Evolutionary conservation across 2,888 invertebrate genomes (phyloP), one percentile per base, ranked within the genome.

Genomic region (Corythucha ciliata): DNA sequence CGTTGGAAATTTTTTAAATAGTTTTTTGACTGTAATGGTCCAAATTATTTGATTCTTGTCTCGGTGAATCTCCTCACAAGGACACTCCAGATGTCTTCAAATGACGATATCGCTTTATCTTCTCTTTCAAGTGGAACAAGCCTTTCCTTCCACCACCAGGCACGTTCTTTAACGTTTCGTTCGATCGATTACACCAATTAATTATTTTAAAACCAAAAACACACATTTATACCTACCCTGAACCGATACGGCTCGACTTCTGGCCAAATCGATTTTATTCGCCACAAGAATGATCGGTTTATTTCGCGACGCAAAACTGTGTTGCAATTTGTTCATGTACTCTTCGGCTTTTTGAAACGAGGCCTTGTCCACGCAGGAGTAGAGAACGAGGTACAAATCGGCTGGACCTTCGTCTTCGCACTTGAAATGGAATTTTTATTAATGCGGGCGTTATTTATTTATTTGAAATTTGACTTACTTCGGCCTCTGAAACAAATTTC

Each of bases 201-300:
- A 29, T 29, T 10, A 8, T 29, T 10, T 29, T 10, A 29, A 29
- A 29, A 29, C n/a, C n/a, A 10, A 29, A 29, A 29, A n/a, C 8
- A 29, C 8, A 10, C 29, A n/a, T 10, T 10, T 21, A 18, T 18
- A 39, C 65, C 69, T 70, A 93, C 93, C 93, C 78, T 93, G 91
- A 22, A 83, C 80, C 6, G 87, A 84, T 40, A 94, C 87, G 22
- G 85, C 82, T 66, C 92, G 77, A 66, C 89, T 86, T 61, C 93
- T 76, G 26, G 89, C 93, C 65, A 94, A 74, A 71, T 94, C 93
- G 58, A 91, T 87, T 73, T 94, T 94, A 71, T 93, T 94, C 46
- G 82, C 93, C 18, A 91, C 91, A 48, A 94, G 72, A 56, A 94
- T 82, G 34, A 85, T 82, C 0, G 92, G 86, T 60, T 85, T 74